phyloP scores from a whole-genome alignment of 1,140 invertebrate species.

The Dryas iulia region DNA sequence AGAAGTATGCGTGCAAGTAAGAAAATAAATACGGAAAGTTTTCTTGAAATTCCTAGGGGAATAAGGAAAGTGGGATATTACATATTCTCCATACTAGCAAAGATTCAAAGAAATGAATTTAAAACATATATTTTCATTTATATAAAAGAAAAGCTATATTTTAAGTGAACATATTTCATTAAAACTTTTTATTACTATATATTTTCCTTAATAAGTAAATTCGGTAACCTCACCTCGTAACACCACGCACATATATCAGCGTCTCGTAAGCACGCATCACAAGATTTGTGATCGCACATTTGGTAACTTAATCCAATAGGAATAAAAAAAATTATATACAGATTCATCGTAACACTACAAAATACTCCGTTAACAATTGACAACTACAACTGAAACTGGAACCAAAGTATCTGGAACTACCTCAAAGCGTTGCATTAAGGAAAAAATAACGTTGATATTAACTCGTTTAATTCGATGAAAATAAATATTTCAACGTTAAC shows the following conservation, averaged over 20 bases:
- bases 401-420: neutral
- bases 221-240: conserved; percentile 37
- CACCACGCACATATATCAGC: conserved; percentile 53
- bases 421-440: neutral
- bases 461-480: neutral
- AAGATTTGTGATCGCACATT: conserved; percentile 43
- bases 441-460: neutral
- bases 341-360: neutral
- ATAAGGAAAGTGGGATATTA: too few relatives aligned
- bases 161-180: neutral
- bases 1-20: too few relatives aligned
- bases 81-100: too few relatives aligned
- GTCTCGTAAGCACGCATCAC: conserved; percentile 53
- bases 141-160: too few relatives aligned
- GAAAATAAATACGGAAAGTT: too few relatives aligned
- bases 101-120: too few relatives aligned
- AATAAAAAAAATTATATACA: conserved; percentile 12
- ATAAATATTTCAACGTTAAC: neutral
- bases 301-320: conserved; percentile 19
- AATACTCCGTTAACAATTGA: neutral
- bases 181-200: neutral
- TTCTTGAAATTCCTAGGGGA: too few relatives aligned
- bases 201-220: neutral
- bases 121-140: too few relatives aligned
- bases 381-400: neutral